Evolutionary conservation across 1,140 invertebrate genomes (phyloP).

Genomic region (Drosophila eugracilis): DNA sequence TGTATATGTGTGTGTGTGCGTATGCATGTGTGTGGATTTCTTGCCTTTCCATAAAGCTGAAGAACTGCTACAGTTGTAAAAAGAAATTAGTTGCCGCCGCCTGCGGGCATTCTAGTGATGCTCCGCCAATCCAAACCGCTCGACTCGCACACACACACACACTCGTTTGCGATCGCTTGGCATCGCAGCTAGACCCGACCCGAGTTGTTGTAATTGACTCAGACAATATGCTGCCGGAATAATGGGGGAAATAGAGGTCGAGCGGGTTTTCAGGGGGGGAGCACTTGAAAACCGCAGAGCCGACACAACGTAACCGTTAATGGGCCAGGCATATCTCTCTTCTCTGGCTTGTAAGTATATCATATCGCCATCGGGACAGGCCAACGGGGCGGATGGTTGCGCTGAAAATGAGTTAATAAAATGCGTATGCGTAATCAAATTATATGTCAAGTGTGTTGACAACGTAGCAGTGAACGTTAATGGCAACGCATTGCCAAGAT

Average conservation of each 20-base stretch:
- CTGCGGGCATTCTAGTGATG: slow-evolving; percentile 13
- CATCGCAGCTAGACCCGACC: slow-evolving; percentile 11
- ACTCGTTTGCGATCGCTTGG: not conserved
- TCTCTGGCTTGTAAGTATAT: slow-evolving; percentile 56
- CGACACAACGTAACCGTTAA: slow-evolving; percentile 64
- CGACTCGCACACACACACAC: not conserved
- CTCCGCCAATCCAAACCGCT: not conserved
- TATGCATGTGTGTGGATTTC: slow-evolving; percentile 5
- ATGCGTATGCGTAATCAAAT: slow-evolving; percentile 83
- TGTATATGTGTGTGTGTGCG: not conserved
- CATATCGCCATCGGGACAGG: slow-evolving; percentile 67
- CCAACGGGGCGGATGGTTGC: slow-evolving; percentile 6
- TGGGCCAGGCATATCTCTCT: slow-evolving; percentile 48
- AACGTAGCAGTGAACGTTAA: slow-evolving; percentile 78
- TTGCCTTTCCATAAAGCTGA: slow-evolving; percentile 68
- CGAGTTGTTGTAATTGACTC: slow-evolving; percentile 26
- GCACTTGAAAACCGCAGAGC: slow-evolving; percentile 44
- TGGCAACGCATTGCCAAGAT: slow-evolving; percentile 35
- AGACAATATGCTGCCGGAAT: slow-evolving; percentile 38
- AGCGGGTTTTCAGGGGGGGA: not conserved
- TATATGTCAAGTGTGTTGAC: slow-evolving; percentile 83
- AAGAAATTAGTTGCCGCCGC: slow-evolving; percentile 74
- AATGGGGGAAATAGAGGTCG: slow-evolving; percentile 4
- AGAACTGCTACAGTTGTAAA: slow-evolving; percentile 74
- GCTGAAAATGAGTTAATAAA: slow-evolving; percentile 82